These are phyloP conservation scores for Synergus itoensis DNA, from an alignment of 2,888 invertebrate species.

Conservation along the genomic window DNA sequence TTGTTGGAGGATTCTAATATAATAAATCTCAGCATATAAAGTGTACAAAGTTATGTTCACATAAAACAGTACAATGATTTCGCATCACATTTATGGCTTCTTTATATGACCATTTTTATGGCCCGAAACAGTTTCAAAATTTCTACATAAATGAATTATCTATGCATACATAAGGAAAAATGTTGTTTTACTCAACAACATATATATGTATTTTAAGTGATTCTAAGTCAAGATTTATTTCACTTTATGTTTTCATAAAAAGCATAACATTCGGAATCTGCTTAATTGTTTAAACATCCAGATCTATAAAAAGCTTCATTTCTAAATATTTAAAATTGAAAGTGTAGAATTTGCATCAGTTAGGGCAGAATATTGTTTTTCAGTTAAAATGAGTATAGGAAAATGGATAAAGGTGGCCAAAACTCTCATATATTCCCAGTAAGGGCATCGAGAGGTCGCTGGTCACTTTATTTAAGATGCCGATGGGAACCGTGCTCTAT, in stretches of 20 bases:
- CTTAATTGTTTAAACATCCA: too few relatives aligned
- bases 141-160: too few relatives aligned
- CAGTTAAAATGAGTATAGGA: neutral
- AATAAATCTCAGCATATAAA: neutral
- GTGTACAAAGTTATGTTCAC: neutral
- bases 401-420: neutral
- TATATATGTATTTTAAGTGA: too few relatives aligned
- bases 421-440: neutral
- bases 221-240: too few relatives aligned
- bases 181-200: too few relatives aligned
- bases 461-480: constrained; percentile 43
- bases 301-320: too few relatives aligned
- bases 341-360: neutral
- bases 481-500: constrained; percentile 38
- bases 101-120: neutral
- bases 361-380: neutral
- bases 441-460: constrained; percentile 4
- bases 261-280: too few relatives aligned
- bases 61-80: neutral
- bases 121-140: too few relatives aligned
- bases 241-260: too few relatives aligned
- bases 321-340: too few relatives aligned
- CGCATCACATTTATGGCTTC: neutral
- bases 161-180: too few relatives aligned
- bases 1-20: too few relatives aligned